Base-by-base conservation (phyloP, 2,888 invertebrate genomes). In the Andrena haemorrhoa region DNA sequence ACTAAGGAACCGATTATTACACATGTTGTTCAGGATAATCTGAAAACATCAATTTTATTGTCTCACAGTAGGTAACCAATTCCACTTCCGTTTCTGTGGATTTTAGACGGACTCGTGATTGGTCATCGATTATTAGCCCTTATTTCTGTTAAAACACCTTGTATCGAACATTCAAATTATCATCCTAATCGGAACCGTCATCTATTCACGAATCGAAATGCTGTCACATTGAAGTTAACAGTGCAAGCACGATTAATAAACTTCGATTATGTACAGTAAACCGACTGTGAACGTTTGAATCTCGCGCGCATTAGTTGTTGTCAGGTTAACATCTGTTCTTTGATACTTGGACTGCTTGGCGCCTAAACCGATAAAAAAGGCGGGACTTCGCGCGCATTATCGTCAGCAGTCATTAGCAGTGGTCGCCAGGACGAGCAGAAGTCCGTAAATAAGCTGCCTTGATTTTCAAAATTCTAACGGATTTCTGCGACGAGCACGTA, bases 331-430 rank as follows among this genome's bases (percentile, higher is more conserved):
- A 31, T 63, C 29, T 60, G 64, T 70, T 74, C 10, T 31, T 23
- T 7, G 41, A 33, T 23, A 4, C 29, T 82, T 83, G 56, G 56
- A 10, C 56, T 23, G 56, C 4, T 56, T 56, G 76, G 79, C 87
- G 88, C 84, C 61, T 23, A 82, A 79, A 79, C 56, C 33, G 63
- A 63, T 29, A 72, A 87, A 87, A 85, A 75, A 71, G 83, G 87
- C 87, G 85, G 81, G 84, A 69, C 65, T 53, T 56, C 5, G 53
- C 16, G 2, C 0, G 29, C n/a, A 16, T 49, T 10, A 72, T 56
- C 31, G 16, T 33, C n/a, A 7, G 16, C 12, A 41, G 26, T n/a
- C 60, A 23, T 74, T 16, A 51, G 1, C 26, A 23, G 16, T 8
- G 29, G 26, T 69, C 56, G 56, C 35, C 66, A 49, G 2, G 8